Evolutionary conservation across 2,888 invertebrate species (phyloP).

Genomic region (Caenorhabditis imperialis): DNA sequence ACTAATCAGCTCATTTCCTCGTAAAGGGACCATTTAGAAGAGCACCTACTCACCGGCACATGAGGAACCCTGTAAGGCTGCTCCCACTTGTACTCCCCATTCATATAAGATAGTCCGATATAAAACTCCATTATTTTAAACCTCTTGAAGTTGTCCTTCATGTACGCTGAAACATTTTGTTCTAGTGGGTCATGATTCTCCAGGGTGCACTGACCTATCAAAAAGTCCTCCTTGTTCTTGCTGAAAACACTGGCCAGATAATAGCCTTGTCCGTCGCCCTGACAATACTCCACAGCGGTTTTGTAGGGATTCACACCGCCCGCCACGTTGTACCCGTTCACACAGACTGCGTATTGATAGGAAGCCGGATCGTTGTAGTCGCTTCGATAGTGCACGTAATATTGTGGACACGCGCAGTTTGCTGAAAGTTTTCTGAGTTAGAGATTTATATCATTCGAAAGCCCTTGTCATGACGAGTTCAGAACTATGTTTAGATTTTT

Average conservation of each 20-base stretch:
- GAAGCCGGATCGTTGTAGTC: slow-evolving; percentile 4
- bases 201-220: background rate
- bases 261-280: background rate
- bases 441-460: no score
- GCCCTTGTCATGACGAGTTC: no score
- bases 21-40: no score
- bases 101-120: slow-evolving; percentile 17
- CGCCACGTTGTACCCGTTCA: slow-evolving; percentile 16
- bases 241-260: slow-evolving; percentile 21
- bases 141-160: background rate
- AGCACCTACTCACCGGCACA: no score
- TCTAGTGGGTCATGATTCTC: background rate
- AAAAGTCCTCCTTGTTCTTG: slow-evolving; percentile 24
- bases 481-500: no score
- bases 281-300: slow-evolving; percentile 27
- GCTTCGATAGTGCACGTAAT: slow-evolving; percentile 2
- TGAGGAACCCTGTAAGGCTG: slow-evolving; percentile 4
- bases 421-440: no score
- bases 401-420: slow-evolving; percentile 30
- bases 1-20: no score
- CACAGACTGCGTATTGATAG: slow-evolving; percentile 2
- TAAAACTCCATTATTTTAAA: slow-evolving; percentile 7
- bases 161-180: slow-evolving; percentile 18
- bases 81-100: slow-evolving; percentile 26
- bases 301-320: slow-evolving; percentile 15